A percentile compares a stretch with the other conserved stretches of the same genome.
Evolutionary conservation across 2,888 invertebrate species (phyloP).

Genomic region (Acheta domesticus): DNA sequence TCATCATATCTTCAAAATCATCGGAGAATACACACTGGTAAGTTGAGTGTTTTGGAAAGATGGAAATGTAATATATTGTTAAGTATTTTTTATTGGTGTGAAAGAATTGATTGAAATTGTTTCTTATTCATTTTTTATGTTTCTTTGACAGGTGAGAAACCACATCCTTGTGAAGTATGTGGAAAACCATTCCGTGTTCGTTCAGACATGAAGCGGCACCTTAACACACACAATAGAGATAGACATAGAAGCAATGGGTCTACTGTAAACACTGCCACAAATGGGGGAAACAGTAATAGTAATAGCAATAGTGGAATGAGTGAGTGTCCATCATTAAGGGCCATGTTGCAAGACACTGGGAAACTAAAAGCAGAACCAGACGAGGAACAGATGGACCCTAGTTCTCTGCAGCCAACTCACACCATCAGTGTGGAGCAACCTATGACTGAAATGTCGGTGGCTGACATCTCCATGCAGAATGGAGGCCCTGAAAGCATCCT

Average conservation of each 20-base stretch:
- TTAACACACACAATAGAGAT: slow-evolving; percentile 61
- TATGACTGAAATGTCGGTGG: slow-evolving; percentile 31
- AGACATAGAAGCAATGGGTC: slow-evolving; percentile 23
- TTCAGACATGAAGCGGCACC: slow-evolving; percentile 78
- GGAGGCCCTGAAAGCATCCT: slow-evolving; percentile 35
- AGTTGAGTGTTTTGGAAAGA: slow-evolving; percentile 27
- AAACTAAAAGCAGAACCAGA: slow-evolving; percentile 29
- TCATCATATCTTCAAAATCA: slow-evolving; percentile 82
- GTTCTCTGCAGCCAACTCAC: slow-evolving; percentile 23
- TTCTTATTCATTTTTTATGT: not conserved
- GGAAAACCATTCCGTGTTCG: slow-evolving; percentile 78
- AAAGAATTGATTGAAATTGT: not conserved
- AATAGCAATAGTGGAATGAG: slow-evolving; percentile 12
- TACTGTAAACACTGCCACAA: not conserved
- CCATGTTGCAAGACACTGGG: not conserved
- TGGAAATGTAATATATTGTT: not conserved
- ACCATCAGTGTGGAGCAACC: slow-evolving; percentile 28
- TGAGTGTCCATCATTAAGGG: slow-evolving; percentile 4
- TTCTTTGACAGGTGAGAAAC: slow-evolving; percentile 63
- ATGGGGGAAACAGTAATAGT: slow-evolving; percentile 18
- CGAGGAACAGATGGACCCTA: slow-evolving; percentile 24
- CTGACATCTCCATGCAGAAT: slow-evolving; percentile 35
- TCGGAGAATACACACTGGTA: slow-evolving; percentile 79
- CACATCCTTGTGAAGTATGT: slow-evolving; percentile 71
- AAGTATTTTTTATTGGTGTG: not conserved